phyloP scores from a whole-genome alignment of 2,888 invertebrate species.

The Pocota personata region DNA sequence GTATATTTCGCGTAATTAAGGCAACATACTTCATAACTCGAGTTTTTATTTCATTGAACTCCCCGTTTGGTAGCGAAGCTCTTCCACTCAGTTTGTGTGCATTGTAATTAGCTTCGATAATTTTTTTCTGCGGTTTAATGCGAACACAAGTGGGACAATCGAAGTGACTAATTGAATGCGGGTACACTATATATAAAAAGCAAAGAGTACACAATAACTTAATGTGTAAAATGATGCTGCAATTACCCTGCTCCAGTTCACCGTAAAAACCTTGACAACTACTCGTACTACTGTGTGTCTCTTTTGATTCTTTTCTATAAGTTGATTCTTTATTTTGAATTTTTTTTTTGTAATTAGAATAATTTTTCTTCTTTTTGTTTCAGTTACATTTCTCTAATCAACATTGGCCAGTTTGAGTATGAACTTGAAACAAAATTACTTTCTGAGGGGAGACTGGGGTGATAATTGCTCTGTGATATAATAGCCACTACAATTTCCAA shows the following conservation, averaged over 20 bases:
- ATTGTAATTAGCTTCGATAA: conserved; percentile 14
- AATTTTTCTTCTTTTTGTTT: neutral
- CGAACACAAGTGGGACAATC: conserved; percentile 55
- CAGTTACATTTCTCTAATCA: neutral
- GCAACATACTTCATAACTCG: conserved; percentile 8
- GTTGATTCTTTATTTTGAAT: conserved; percentile 11
- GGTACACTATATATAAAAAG: neutral
- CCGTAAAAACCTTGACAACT: conserved; percentile 36
- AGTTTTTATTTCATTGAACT: conserved; percentile 47
- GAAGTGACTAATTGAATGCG: conserved; percentile 51
- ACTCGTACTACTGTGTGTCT: neutral
- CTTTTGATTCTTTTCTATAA: conserved; percentile 4
- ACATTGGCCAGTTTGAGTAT: neutral
- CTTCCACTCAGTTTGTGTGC: neutral
- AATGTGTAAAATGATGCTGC: conserved; percentile 44
- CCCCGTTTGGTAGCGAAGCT: neutral
- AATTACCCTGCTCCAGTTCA: conserved; percentile 50
- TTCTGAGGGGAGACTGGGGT: neutral
- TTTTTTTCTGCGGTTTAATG: conserved; percentile 31
- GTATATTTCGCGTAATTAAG: conserved; percentile 33
- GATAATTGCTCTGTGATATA: neutral
- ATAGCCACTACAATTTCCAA: neutral
- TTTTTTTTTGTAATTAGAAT: neutral
- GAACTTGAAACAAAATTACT: conserved; percentile 12
- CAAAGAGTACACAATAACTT: conserved; percentile 10